Conservation (phyloP, 1,140 invertebrate species). For the Pachypeltis micranthus region DNA sequence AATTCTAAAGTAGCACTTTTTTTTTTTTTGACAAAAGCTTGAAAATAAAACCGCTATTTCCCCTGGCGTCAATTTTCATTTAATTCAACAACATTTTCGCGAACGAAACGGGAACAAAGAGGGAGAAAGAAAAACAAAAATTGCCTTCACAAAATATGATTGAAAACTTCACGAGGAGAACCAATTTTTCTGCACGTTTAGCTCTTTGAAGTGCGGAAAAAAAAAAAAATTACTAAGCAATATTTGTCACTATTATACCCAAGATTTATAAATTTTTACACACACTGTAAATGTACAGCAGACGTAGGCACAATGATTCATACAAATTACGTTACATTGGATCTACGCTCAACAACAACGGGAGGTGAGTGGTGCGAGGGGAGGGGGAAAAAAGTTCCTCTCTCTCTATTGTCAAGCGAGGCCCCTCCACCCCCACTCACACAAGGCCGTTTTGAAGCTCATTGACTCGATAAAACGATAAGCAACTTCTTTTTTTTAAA, state of each 20-base stretch:
- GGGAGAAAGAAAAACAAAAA: neutral
- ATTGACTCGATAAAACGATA: too few relatives aligned
- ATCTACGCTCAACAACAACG: neutral
- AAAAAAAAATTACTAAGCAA: neutral
- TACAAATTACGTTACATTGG: neutral
- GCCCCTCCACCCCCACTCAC: too few relatives aligned
- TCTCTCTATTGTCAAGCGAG: too few relatives aligned
- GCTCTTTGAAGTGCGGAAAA: neutral
- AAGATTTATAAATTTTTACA: neutral
- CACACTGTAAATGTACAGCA: conserved; percentile 3
- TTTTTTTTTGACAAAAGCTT: too few relatives aligned
- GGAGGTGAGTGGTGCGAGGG: too few relatives aligned
- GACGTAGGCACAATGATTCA: conserved; percentile 5
- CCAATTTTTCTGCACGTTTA: neutral
- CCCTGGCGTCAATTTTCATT: neutral
- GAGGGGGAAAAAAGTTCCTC: too few relatives aligned
- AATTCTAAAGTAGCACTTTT: too few relatives aligned
- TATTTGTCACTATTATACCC: neutral
- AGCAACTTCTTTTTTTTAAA: too few relatives aligned
- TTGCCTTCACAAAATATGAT: too few relatives aligned
- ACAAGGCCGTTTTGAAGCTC: too few relatives aligned
- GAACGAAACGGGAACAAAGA: neutral
- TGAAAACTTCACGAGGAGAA: neutral
- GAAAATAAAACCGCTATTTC: too few relatives aligned
- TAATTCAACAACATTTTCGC: neutral